Evolutionary conservation across 2,888 invertebrate genomes (phyloP), one percentile per base, ranked within the genome.

Genomic region (Epirrita christyi): DNA sequence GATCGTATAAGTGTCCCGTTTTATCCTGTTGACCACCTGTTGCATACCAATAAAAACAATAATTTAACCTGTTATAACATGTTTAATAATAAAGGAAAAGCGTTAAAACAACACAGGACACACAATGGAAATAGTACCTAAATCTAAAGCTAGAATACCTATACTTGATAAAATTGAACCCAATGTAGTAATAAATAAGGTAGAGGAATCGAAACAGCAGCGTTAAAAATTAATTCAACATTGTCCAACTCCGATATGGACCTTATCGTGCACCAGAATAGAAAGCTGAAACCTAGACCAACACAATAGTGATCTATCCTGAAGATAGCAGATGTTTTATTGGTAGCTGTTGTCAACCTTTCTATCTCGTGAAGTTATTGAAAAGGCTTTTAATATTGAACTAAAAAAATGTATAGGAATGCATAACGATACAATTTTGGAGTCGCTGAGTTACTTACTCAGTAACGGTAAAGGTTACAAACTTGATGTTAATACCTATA

Each of bases 271-370:
- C 0, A 2, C 32, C 36, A 11, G 5, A 36, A 36, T 36, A 36
- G 41, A 49, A 49, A 49, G 41, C 48, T 29, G 29, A 36, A 36
- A 36, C n/a, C 36, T 36, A 36, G 36, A 36, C 32, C 27, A 48
- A 40, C 38, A 48, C 48, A 48, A 48, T 48, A 38, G 29, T 9
- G 48, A 48, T 48, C 48, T 28, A 48, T 48, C 48, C 48, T 46
- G 29, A 9, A 48, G 48, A 48, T 48, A 40, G 27, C 29, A 47
- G 13, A 38, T 47, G 40, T 48, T 48, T 28, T 40, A 40, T 36
- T 36, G 11, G 36, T 48, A 29, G 38, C 38, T 10, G 36, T 36
- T 3, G 4, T 4, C 36, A 11, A n/a, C 21, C 14, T 10, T 14
- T 37, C 46, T 47, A 34, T 11, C 28, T 28, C 11, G 6, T 11